Base-by-base conservation (phyloP, 2,113 vertebrate species). In the Phalacrocorax brasilianus region DNA sequence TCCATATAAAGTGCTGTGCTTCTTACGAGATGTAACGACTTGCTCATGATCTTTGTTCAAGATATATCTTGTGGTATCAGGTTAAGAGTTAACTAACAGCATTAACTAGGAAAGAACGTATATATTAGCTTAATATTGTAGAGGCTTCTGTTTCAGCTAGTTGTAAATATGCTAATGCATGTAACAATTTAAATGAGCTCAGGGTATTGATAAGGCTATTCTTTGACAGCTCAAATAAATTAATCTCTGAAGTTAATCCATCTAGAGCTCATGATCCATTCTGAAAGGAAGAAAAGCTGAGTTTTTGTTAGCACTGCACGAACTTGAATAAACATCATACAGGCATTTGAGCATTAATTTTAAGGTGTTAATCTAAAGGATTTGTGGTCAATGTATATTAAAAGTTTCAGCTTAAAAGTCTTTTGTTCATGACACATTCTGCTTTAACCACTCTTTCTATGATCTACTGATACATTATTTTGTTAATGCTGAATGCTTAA, bases 401-500 rank as follows among this genome's bases (percentile, higher is more conserved):
- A 95, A 91, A 95, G 28, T 97, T 97, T 97, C 97, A 97, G 97
- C 96, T 95, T 93, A 83, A 97, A 95, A 97, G 85, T 88, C 94
- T 96, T 97, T 83, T 96, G 93, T 97, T 97, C 98, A 98, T 98
- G 94, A 97, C 96, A 96, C 97, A 98, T 98, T 98, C 97, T 98
- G 98, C 98, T 98, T 98, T 98, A 98, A 98, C 86, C 98, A 98
- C 98, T 98, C 97, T 97, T 97, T 97, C 97, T 98, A 58, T 97
- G 95, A 98, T 96, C 98, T 98, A 98, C 88, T 97, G 98, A 97
- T 95, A 98, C 98, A 98, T 98, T 98, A 98, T 98, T 98, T 97
- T 96, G 95, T 98, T 98, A 97, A 98, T 98, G 98, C 98, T 94
- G 93, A 98, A 98, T 98, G 97, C 98, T 98, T 98, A 98, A 98